Conservation (phyloP, 2,888 invertebrate genomes). For the Bombylius discolor region DNA sequence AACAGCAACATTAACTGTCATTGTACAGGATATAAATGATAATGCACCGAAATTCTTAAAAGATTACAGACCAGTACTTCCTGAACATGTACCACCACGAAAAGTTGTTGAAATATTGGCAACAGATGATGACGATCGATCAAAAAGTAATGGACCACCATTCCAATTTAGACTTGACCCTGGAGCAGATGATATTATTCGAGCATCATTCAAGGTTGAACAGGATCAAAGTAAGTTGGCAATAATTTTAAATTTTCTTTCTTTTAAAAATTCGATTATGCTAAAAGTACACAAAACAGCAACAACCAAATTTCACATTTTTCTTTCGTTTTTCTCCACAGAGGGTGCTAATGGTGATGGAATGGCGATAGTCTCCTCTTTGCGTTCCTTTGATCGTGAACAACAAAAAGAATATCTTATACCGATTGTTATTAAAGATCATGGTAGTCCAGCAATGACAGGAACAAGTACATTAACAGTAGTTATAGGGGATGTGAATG, state of each 20-base stretch:
- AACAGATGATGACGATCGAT: constrained; percentile 86
- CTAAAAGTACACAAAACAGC: constrained; percentile 1
- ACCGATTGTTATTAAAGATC: constrained; percentile 94
- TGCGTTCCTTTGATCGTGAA: constrained; percentile 87
- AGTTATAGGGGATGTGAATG: constrained; percentile 95
- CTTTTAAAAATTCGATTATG: not conserved
- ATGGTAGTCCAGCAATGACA: constrained; percentile 91
- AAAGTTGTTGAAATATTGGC: constrained; percentile 88
- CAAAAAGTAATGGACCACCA: constrained; percentile 92
- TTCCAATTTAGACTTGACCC: constrained; percentile 89
- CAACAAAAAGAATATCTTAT: constrained; percentile 92
- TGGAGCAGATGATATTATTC: constrained; percentile 83
- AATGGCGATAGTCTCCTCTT: constrained; percentile 91
- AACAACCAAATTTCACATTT: constrained; percentile 19
- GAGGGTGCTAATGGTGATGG: constrained; percentile 96
- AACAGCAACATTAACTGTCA: constrained; percentile 84
- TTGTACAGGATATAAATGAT: constrained; percentile 90
- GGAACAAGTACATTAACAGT: constrained; percentile 93
- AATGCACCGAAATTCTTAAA: constrained; percentile 88
- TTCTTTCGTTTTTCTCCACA: constrained; percentile 26
- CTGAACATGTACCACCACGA: constrained; percentile 82
- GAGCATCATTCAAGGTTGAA: constrained; percentile 90
- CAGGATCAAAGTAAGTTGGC: constrained; percentile 77
- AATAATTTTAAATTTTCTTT: not conserved
- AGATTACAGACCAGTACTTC: constrained; percentile 83